Evolutionary conservation across 2,888 invertebrate genomes (phyloP).

Genomic region (Strigamia crassipes): DNA sequence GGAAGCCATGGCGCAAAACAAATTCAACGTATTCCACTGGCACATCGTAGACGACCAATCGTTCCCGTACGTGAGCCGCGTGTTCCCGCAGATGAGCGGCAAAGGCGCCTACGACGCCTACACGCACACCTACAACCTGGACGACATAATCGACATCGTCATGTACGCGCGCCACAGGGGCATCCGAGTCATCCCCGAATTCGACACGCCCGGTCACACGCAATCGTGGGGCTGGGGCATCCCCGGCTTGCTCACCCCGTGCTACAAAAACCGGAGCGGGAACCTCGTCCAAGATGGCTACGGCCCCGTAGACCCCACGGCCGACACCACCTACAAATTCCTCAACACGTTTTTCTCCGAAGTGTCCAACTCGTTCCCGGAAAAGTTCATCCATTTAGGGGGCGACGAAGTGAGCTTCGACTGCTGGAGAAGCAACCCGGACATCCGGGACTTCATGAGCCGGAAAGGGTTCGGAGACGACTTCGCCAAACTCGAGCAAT

Average conservation of each 20-base stretch:
- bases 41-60: slow-evolving; percentile 93
- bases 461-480: slow-evolving; percentile 63
- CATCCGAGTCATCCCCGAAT: slow-evolving; percentile 86
- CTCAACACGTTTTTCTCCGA: slow-evolving; percentile 71
- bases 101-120: slow-evolving; percentile 70
- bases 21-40: slow-evolving; percentile 93
- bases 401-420: slow-evolving; percentile 86
- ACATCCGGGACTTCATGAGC: slow-evolving; percentile 68
- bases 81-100: slow-evolving; percentile 65
- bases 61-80: slow-evolving; percentile 81
- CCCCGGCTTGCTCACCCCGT: slow-evolving; percentile 74
- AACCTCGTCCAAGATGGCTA: slow-evolving; percentile 64
- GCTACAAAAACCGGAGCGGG: slow-evolving; percentile 63
- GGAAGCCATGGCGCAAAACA: slow-evolving; percentile 88
- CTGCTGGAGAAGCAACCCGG: slow-evolving; percentile 78
- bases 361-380: slow-evolving; percentile 73
- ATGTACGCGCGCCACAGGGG: slow-evolving; percentile 78
- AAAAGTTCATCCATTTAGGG: slow-evolving; percentile 84
- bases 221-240: slow-evolving; percentile 81
- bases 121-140: slow-evolving; percentile 68
- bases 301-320: slow-evolving; percentile 81
- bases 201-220: slow-evolving; percentile 89
- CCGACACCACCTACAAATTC: slow-evolving; percentile 69
- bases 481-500: slow-evolving; percentile 68
- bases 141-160: slow-evolving; percentile 70